phyloP scores from a whole-genome alignment of 2,113 vertebrate genomes.

The Clarias gariepinus region DNA sequence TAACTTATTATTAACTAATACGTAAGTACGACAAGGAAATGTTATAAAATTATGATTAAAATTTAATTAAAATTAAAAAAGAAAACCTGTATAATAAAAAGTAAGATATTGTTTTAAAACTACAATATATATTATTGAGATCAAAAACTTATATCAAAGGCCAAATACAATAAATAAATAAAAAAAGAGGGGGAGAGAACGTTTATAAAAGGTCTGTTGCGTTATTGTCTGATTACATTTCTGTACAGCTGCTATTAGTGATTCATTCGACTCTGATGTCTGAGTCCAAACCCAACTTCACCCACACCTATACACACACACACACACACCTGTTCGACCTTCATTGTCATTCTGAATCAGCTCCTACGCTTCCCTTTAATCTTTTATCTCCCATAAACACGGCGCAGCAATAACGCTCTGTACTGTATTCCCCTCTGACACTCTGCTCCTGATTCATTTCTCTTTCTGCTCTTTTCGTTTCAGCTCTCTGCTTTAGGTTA shows the following conservation, averaged over 20 bases:
- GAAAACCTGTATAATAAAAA: too few relatives aligned
- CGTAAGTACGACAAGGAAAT: not conserved
- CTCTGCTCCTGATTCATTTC: not conserved
- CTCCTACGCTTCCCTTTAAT: not conserved
- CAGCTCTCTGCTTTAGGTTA: not conserved
- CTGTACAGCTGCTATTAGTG: not conserved
- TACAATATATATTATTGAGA: too few relatives aligned
- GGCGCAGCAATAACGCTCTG: not conserved
- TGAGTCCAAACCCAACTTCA: not conserved
- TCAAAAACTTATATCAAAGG: too few relatives aligned
- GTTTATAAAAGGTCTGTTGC: not conserved
- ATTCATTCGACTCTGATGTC: not conserved
- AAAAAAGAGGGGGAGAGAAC: too few relatives aligned
- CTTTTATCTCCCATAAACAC: not conserved
- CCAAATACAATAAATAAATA: too few relatives aligned
- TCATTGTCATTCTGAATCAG: slow-evolving; percentile 8
- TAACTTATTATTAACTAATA: not conserved
- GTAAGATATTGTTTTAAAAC: too few relatives aligned
- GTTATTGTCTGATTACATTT: not conserved
- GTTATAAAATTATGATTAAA: too few relatives aligned
- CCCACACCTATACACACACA: not conserved
- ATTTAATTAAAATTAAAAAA: too few relatives aligned
- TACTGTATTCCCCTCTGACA: not conserved
- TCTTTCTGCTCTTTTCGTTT: not conserved
- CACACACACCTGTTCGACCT: not conserved